These are phyloP conservation scores for Linnaemya tessellans DNA, from an alignment of 2,888 invertebrate species.

Conservation along the genomic window DNA sequence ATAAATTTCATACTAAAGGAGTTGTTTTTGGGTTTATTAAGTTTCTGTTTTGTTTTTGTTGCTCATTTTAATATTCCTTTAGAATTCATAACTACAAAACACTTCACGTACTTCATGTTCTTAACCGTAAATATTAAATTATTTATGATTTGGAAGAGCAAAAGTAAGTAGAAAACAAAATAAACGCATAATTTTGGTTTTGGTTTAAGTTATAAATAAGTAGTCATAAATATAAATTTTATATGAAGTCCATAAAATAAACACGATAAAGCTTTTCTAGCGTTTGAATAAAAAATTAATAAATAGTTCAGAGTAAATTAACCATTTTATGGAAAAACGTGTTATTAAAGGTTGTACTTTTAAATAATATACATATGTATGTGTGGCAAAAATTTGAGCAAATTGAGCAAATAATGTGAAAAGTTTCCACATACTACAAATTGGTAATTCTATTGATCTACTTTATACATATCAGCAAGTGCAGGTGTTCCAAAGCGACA, in stretches of 20 bases:
- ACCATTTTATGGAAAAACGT: neutral
- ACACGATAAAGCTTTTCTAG: slow-evolving; percentile 54
- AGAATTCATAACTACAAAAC: slow-evolving; percentile 12
- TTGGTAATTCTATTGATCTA: too few relatives aligned
- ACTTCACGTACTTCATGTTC: slow-evolving; percentile 20
- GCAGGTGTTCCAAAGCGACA: too few relatives aligned
- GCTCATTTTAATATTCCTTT: neutral
- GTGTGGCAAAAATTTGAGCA: too few relatives aligned
- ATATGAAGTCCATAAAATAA: slow-evolving; percentile 26
- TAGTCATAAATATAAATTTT: slow-evolving; percentile 39
- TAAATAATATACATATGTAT: too few relatives aligned
- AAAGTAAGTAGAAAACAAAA: slow-evolving; percentile 5
- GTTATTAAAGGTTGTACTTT: too few relatives aligned
- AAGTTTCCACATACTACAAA: too few relatives aligned
- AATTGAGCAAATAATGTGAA: too few relatives aligned
- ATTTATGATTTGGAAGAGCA: slow-evolving; percentile 42
- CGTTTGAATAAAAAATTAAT: neutral
- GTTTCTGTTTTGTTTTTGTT: neutral
- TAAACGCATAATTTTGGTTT: slow-evolving; percentile 14
- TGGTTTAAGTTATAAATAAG: slow-evolving; percentile 34
- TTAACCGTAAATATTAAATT: slow-evolving; percentile 55
- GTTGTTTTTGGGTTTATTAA: slow-evolving; percentile 1
- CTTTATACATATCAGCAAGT: too few relatives aligned
- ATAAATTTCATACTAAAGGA: slow-evolving; percentile 40
- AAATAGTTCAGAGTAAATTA: neutral